Conservation (phyloP, 2,113 vertebrate genomes). For the Dasypus novemcinctus region DNA sequence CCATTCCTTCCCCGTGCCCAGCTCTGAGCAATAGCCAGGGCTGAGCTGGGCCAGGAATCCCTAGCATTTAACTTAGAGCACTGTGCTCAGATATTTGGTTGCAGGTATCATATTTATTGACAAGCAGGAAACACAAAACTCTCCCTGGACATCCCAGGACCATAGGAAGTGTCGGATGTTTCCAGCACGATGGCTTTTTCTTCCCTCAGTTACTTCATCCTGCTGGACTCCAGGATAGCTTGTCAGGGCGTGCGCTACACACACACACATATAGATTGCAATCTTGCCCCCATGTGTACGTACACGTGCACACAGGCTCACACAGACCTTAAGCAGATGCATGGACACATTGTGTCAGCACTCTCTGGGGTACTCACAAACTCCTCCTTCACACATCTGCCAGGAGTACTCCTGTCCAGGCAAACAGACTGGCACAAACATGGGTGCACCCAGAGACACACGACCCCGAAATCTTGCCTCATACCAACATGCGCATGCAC, state of each 20-base stretch:
- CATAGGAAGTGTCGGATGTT: slow-evolving; percentile 76
- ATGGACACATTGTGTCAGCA: not conserved
- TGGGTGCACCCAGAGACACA: not conserved
- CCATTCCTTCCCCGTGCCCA: slow-evolving; percentile 20
- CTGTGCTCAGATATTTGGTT: slow-evolving; percentile 53
- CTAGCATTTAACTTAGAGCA: slow-evolving; percentile 68
- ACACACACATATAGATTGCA: not conserved
- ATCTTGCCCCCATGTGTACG: not conserved
- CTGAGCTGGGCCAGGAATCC: slow-evolving; percentile 59
- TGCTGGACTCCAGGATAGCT: slow-evolving; percentile 67
- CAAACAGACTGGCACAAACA: not conserved
- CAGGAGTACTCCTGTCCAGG: not conserved
- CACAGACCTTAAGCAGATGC: not conserved
- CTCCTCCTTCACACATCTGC: not conserved
- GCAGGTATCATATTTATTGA: slow-evolving; percentile 69
- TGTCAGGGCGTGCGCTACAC: not conserved
- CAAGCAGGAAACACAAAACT: slow-evolving; percentile 70
- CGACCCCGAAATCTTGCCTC: not conserved
- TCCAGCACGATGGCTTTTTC: slow-evolving; percentile 60
- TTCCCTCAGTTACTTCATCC: slow-evolving; percentile 75
- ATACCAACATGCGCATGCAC: not conserved
- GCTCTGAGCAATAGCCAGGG: slow-evolving; percentile 58
- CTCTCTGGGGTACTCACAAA: not conserved
- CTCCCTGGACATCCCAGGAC: slow-evolving; percentile 68
- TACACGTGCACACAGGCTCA: not conserved